These are phyloP conservation scores for Calephelis nemesis DNA, from an alignment of 1,140 invertebrate genomes.

Conservation along the genomic window DNA sequence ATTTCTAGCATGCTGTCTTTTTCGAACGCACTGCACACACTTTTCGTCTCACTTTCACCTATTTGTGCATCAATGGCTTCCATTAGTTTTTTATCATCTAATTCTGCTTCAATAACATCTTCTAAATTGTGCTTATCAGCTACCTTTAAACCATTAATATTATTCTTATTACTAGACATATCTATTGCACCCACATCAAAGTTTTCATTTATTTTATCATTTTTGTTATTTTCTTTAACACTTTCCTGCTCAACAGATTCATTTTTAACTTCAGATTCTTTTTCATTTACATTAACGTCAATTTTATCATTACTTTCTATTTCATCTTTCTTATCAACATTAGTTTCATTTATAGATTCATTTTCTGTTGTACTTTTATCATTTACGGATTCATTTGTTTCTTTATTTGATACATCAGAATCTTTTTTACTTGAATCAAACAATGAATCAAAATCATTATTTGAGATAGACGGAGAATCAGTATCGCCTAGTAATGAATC, in stretches of 20 bases:
- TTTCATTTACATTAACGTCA: conserved; percentile 22
- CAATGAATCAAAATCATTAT: conserved; percentile 29
- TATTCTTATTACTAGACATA: conserved; percentile 8
- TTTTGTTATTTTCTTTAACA: conserved; percentile 21
- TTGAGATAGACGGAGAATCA: conserved; percentile 18
- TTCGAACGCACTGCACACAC: conserved; percentile 15
- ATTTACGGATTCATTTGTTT: conserved; percentile 16
- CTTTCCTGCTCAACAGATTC: conserved; percentile 20
- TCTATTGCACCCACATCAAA: conserved; percentile 20
- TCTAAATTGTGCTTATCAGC: conserved; percentile 37
- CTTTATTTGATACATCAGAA: background rate
- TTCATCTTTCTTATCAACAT: background rate
- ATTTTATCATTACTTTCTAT: conserved; percentile 1
- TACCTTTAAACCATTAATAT: conserved; percentile 16
- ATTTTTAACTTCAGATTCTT: conserved; percentile 25
- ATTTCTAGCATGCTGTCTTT: conserved; percentile 18
- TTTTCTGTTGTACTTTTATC: conserved; percentile 20
- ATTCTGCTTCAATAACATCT: conserved; percentile 36
- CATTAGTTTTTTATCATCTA: conserved; percentile 44
- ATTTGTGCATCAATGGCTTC: conserved; percentile 45
- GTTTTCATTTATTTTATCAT: conserved; percentile 23
- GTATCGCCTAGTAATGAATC: conserved; percentile 30
- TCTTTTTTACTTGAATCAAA: conserved; percentile 19
- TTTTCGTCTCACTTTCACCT: conserved; percentile 28
- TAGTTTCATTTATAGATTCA: background rate